Conservation (phyloP, 2,888 invertebrate genomes). For the Drosophila putrida region DNA sequence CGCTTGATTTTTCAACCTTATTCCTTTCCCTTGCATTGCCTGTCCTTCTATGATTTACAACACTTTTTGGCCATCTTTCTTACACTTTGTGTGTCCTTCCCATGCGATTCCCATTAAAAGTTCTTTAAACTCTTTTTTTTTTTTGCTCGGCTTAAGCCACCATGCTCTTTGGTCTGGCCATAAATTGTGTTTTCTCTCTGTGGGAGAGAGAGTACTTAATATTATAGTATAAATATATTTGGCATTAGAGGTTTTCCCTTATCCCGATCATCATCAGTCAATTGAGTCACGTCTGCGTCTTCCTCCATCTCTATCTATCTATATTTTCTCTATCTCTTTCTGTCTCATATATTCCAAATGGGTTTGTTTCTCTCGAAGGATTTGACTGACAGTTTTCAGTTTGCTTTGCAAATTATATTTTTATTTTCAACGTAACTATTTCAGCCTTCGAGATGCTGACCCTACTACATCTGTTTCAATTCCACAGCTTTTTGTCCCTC, state of each 20-base stretch:
- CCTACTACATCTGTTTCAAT: neutral
- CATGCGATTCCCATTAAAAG: neutral
- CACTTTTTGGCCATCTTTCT: neutral
- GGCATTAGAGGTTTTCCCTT: slow-evolving; percentile 9
- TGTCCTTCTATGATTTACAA: neutral
- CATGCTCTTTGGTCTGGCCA: neutral
- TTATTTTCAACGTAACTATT: slow-evolving; percentile 16
- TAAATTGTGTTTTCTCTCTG: neutral
- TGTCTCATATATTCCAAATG: neutral
- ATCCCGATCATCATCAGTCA: slow-evolving; percentile 31
- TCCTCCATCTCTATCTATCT: neutral
- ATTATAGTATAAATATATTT: neutral
- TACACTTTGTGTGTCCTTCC: neutral
- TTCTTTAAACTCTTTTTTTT: neutral
- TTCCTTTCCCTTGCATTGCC: neutral
- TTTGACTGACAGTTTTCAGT: slow-evolving; percentile 40
- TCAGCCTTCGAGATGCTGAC: slow-evolving; percentile 11
- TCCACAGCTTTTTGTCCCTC: neutral
- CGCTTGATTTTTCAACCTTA: neutral
- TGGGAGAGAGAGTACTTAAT: neutral
- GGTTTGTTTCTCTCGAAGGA: slow-evolving; percentile 14
- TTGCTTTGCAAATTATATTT: slow-evolving; percentile 50
- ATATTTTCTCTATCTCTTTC: neutral
- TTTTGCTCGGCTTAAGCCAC: neutral
- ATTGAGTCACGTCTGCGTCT: slow-evolving; percentile 31